Evolutionary conservation across 1,140 invertebrate genomes (phyloP).

Genomic region (Drosophila gunungcola): DNA sequence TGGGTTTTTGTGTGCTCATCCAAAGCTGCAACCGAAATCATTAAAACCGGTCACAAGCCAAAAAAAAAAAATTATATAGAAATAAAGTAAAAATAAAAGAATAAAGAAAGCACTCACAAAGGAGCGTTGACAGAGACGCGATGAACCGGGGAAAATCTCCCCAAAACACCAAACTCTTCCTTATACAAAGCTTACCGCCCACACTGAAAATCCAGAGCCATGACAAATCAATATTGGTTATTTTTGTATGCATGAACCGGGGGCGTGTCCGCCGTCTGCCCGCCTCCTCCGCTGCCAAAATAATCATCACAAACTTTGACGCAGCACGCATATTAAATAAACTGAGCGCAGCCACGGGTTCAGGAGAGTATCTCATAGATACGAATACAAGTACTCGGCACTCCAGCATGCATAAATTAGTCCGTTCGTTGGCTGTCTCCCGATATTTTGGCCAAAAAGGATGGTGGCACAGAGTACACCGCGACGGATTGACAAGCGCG

Average conservation of each 20-base stretch:
- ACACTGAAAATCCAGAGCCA: slow-evolving; percentile 23
- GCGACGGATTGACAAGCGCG: slow-evolving; percentile 36
- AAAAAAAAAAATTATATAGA: slow-evolving; percentile 26
- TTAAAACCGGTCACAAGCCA: slow-evolving; percentile 69
- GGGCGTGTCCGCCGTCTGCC: slow-evolving; percentile 60
- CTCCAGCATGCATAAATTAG: slow-evolving; percentile 43
- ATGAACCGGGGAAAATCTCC: slow-evolving; percentile 9
- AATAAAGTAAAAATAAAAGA: slow-evolving; percentile 57
- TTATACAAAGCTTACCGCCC: background rate
- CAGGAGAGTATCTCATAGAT: slow-evolving; percentile 64
- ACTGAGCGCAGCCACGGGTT: slow-evolving; percentile 32
- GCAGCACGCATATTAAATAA: slow-evolving; percentile 83
- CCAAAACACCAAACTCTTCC: background rate
- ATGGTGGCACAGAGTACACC: background rate
- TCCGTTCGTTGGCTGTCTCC: slow-evolving; percentile 10
- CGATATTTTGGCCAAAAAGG: slow-evolving; percentile 25
- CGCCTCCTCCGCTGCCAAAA: slow-evolving; percentile 46
- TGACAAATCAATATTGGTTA: slow-evolving; percentile 83
- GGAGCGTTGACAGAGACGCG: slow-evolving; percentile 24
- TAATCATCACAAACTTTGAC: slow-evolving; percentile 81
- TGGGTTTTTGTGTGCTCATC: slow-evolving; percentile 31
- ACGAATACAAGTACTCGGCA: slow-evolving; percentile 48
- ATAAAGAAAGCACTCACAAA: slow-evolving; percentile 28
- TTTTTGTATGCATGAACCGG: slow-evolving; percentile 79
- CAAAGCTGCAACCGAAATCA: slow-evolving; percentile 74